Evolutionary conservation across 2,113 vertebrate genomes (phyloP), one percentile per base, ranked within the genome.

Genomic region (Zeus faber): DNA sequence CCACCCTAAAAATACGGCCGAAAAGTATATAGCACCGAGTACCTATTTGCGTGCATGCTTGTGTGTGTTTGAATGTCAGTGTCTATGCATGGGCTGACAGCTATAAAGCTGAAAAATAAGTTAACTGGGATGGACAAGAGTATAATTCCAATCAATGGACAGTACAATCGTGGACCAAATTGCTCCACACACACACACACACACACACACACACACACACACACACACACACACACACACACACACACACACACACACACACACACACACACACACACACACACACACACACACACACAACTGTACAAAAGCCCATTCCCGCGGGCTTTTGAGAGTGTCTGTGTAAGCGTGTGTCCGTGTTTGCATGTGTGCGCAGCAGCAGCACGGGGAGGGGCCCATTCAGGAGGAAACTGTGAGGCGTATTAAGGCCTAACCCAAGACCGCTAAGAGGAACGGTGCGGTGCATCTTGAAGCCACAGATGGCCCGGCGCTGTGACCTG

Each of bases 391-490:
- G 18, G 18, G 59, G 52, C 56, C 18, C 48, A 54, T 65, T 73
- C 56, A 67, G 61, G 77, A 59, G 58, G 13, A 74, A 79, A 73
- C 68, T 67, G 58, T 80, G 70, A 74, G 76, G 70, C 51, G 60
- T 70, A 80, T 80, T 81, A 74, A 77, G 71, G 51, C 72, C 51
- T 56, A 74, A 69, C 65, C 70, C 65, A 54, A 74, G 80, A 83
- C 79, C 76, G 54, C 82, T 82, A 79, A 82, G 77, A 76, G 76
- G 70, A 61, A 54, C 43, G 57, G 62, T 68, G 29, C 22, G 44
- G 74, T 72, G 72, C 74, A 71, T 71, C 74, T 80, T 73, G 58
- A 83, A 80, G 79, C 80, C 73, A 22, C 82, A 85, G 76, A 75
- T 65, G 61, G 65, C 70, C 74, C 48, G 27, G 69, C 64, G 63